phyloP scores from a whole-genome alignment of 2,113 vertebrate species.

The Diadophis punctatus region DNA sequence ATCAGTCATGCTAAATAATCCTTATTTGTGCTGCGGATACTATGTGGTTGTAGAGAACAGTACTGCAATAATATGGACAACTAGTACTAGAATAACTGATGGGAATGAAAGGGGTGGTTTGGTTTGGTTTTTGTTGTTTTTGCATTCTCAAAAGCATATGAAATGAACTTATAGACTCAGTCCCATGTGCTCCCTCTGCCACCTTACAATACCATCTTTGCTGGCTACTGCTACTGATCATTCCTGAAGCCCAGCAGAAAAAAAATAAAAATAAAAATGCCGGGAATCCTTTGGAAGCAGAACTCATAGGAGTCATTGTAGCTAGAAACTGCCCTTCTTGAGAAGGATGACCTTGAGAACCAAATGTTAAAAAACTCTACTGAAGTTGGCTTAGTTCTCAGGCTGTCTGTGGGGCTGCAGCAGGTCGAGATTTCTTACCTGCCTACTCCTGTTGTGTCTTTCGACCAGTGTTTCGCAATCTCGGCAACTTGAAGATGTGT shows the following conservation, averaged over 20 bases:
- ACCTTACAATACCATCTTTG: neutral
- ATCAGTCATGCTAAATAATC: neutral
- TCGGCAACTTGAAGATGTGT: neutral
- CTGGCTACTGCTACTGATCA: neutral
- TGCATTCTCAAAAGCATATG: neutral
- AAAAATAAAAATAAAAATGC: neutral
- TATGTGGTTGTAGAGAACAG: neutral
- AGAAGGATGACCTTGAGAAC: neutral
- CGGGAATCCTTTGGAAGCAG: neutral
- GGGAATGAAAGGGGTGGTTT: neutral
- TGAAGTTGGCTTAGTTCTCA: neutral
- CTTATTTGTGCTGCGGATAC: neutral
- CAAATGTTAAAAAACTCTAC: neutral
- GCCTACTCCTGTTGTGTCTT: neutral
- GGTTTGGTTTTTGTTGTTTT: neutral
- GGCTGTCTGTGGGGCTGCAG: neutral
- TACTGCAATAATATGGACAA: neutral
- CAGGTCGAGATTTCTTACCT: neutral
- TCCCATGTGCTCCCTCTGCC: neutral
- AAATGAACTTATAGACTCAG: neutral
- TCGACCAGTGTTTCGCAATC: neutral
- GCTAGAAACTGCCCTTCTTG: neutral
- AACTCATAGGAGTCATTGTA: neutral
- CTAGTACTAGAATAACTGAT: neutral
- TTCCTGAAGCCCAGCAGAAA: neutral